Base-by-base conservation (phyloP, 2,113 vertebrate genomes). In the Anoura caudifer region DNA sequence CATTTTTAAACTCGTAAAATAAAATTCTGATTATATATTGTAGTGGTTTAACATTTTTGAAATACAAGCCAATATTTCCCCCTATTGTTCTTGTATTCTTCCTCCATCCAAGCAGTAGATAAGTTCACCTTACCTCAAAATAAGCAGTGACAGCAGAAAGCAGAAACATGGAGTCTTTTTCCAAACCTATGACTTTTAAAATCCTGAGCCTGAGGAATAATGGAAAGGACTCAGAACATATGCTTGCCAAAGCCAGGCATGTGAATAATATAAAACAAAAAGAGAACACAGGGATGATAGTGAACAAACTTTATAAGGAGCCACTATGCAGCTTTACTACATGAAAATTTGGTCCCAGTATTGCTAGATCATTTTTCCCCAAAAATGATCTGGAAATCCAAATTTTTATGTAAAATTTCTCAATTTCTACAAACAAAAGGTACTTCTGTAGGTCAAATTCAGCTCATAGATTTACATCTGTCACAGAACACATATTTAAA, bases 1-100 rank as follows among this genome's bases (percentile, higher is more conserved):
- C 26, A 94, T 65, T 65, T 85, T 72, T 65, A 79, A 96, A 73
- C 70, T 54, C 84, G 52, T 89, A 80, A 94, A 79, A 88, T 92
- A 89, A 95, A 96, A 73, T 59, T 73, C 15, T 89, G 12, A 36
- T 70, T 56, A 28, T 52, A 38, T 59, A 31, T 56, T 83, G 20
- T 33, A 26, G 7, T 73, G 38, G 54, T 41, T 56, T 92, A 89
- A 89, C 20, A 89, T 47, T 83, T 91, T 88, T 67, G 1, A 91
- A 83, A 80, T 31, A 73, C 31, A 54, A 73, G 15, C 28, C 15
- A 56, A 28, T 41, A 41, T 92, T 86, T 77, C 28, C 17, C 33
- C 50, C n/a, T 52, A 45, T 54, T 67, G 7, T 61, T 52, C 59
- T 91, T 20, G 26, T 24, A 72, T 31, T 91, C 24, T 6, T 70